A percentile compares a stretch with the other conserved stretches of the same genome.
Evolutionary conservation across 2,797 vertebrate species (phyloP).

Genomic region (Urosaurus nigricauda): DNA sequence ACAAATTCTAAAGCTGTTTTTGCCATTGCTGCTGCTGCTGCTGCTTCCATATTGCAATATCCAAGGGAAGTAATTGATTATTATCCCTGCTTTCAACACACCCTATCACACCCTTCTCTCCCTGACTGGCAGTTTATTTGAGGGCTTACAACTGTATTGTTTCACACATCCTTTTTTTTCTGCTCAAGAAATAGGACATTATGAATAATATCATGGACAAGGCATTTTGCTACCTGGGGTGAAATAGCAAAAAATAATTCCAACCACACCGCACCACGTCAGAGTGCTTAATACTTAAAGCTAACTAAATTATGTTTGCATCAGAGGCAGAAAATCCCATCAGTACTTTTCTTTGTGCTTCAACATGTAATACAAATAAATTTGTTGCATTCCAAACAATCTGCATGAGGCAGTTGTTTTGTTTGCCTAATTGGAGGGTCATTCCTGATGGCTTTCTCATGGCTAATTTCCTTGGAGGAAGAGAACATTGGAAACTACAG

Average conservation of each 20-base stretch:
- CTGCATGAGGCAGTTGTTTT: too few species aligned
- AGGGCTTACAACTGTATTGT: neutral
- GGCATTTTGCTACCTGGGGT: neutral
- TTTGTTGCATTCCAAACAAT: too few species aligned
- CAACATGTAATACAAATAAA: too few species aligned
- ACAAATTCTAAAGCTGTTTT: neutral
- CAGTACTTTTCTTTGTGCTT: neutral
- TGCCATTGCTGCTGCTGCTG: neutral
- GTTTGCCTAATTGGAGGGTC: too few species aligned
- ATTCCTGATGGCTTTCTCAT: too few species aligned
- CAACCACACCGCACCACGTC: neutral
- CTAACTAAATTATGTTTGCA: neutral
- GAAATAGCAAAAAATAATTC: neutral
- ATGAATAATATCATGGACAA: neutral
- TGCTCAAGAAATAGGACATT: neutral
- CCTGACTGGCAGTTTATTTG: neutral
- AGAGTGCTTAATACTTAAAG: neutral
- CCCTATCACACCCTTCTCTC: neutral
- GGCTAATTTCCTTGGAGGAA: neutral
- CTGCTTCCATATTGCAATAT: neutral
- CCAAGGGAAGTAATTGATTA: neutral
- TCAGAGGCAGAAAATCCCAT: neutral
- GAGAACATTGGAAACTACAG: neutral
- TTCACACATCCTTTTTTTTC: neutral
- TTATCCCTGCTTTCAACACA: neutral